phyloP scores from a whole-genome alignment of 1,140 invertebrate species.

The Cepaea nemoralis region DNA sequence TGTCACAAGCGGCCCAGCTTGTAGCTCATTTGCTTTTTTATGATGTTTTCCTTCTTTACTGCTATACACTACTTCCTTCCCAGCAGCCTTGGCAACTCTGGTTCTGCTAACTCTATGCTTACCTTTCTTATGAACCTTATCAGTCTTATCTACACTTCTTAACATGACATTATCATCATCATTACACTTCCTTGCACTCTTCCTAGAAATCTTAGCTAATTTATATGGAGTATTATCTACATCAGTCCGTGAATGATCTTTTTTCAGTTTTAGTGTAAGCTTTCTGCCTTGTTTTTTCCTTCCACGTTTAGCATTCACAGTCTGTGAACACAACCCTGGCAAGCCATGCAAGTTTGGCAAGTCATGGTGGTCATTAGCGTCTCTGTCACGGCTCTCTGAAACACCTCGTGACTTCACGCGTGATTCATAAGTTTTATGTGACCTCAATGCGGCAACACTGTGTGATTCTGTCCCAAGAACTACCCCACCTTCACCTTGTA shows the following conservation, averaged over 20 bases:
- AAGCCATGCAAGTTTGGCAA: not conserved
- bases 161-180: not conserved
- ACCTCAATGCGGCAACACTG: not conserved
- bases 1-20: not conserved
- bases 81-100: not conserved
- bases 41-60: not conserved
- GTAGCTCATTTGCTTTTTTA: not conserved
- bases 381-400: not conserved
- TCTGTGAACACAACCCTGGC: not conserved
- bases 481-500: not conserved
- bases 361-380: not conserved
- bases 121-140: not conserved
- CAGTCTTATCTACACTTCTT: not conserved
- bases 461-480: not conserved
- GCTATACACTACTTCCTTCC: not conserved
- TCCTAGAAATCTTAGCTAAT: not conserved
- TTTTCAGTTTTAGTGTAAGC: not conserved
- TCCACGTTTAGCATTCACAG: not conserved
- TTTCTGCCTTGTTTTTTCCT: not conserved
- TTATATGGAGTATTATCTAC: not conserved
- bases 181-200: not conserved
- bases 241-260: not conserved
- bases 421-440: not conserved
- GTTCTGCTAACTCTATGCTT: not conserved
- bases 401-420: not conserved